phyloP scores from a whole-genome alignment of 2,113 vertebrate species.

The Condylura cristata region DNA sequence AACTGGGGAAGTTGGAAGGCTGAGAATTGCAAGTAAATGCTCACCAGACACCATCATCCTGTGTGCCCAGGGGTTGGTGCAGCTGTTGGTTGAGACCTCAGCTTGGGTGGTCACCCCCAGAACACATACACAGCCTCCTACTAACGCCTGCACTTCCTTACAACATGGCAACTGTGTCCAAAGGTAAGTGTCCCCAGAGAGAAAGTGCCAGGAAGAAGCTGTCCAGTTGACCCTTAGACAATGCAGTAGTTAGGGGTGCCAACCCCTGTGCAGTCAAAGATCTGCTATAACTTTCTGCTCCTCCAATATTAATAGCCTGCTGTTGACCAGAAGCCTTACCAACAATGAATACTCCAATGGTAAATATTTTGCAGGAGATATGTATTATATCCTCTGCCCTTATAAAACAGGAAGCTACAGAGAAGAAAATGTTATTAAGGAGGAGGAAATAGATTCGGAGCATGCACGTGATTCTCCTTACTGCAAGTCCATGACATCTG shows the following conservation, averaged over 20 bases:
- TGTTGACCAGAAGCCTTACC: neutral
- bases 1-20: neutral
- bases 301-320: neutral
- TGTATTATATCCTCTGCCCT: neutral
- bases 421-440: neutral
- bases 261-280: neutral
- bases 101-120: neutral
- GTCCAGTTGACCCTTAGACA: neutral
- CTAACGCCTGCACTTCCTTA: neutral
- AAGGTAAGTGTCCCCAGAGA: neutral
- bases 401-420: neutral
- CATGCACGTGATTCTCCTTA: neutral
- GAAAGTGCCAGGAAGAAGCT: neutral
- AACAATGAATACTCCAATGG: neutral
- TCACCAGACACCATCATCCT: neutral
- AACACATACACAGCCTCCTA: neutral
- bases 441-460: neutral
- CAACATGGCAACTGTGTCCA: neutral
- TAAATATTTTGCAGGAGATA: neutral
- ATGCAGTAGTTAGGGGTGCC: neutral
- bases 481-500: neutral
- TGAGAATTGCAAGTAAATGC: neutral
- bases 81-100: neutral
- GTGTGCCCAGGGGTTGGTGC: fast-evolving
- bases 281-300: neutral